Evolutionary conservation across 2,888 invertebrate species (phyloP).

Genomic region (Chymomyza caudatula): DNA sequence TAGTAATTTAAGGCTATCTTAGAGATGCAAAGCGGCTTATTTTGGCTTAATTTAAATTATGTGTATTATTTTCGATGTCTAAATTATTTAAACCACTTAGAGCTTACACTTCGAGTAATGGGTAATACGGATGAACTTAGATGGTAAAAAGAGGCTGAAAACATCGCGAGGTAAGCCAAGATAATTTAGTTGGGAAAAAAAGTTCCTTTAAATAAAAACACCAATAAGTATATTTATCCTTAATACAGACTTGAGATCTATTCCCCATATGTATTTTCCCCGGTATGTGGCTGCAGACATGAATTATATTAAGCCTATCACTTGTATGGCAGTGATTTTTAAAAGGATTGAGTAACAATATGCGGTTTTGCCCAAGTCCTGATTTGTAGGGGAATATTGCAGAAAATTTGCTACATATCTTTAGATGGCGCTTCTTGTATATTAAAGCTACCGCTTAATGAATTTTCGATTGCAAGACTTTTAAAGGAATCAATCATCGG

Average conservation of each 20-base stretch:
- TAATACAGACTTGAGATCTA: constrained; percentile 35
- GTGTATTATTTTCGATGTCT: background rate
- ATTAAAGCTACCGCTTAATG: background rate
- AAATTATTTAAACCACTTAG: background rate
- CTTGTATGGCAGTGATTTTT: constrained; percentile 57
- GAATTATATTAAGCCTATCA: constrained; percentile 38
- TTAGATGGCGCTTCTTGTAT: constrained; percentile 20
- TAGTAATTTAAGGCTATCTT: background rate
- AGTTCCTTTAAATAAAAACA: background rate
- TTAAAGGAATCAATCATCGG: constrained; percentile 24
- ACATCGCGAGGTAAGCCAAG: background rate
- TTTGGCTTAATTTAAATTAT: background rate
- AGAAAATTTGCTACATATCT: constrained; percentile 47
- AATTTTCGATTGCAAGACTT: constrained; percentile 20
- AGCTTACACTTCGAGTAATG: too few relatives aligned
- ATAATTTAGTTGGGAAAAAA: background rate
- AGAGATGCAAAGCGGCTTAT: background rate
- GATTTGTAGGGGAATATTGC: constrained; percentile 10
- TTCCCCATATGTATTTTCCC: constrained; percentile 6
- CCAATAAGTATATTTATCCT: constrained; percentile 7
- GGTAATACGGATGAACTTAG: too few relatives aligned
- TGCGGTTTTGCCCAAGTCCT: constrained; percentile 22
- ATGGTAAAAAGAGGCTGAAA: too few relatives aligned
- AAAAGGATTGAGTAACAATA: constrained; percentile 39
- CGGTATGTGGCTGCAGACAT: background rate